A percentile compares a stretch with the other conserved stretches of the same genome.
Evolutionary conservation across 2,888 invertebrate species (phyloP).

Genomic region (Sminthurides aquaticus): DNA sequence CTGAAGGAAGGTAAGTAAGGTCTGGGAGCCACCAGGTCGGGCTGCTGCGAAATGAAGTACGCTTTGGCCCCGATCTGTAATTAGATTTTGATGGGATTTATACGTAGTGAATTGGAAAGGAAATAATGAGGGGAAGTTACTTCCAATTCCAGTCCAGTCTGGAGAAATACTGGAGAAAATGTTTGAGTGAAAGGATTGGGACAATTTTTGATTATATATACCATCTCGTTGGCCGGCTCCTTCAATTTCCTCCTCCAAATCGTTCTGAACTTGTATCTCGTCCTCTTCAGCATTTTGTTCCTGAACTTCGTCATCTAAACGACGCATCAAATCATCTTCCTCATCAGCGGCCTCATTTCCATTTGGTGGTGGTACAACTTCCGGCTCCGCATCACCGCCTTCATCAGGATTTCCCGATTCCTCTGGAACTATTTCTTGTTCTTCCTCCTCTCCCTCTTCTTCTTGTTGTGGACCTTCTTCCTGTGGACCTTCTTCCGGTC

Average conservation of each 20-base stretch:
- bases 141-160: not conserved
- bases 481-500: constrained; percentile 19
- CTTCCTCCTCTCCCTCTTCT: constrained; percentile 17
- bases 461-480: constrained; percentile 25
- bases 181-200: too few relatives aligned
- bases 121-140: not conserved
- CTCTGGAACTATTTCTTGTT: constrained; percentile 1
- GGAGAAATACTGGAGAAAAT: too few relatives aligned
- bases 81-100: not conserved
- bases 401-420: not conserved
- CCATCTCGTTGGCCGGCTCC: constrained; percentile 22
- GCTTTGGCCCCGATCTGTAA: constrained; percentile 71
- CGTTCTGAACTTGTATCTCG: constrained; percentile 10
- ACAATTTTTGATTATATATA: too few relatives aligned
- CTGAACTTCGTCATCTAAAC: constrained; percentile 4
- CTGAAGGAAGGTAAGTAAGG: constrained; percentile 68
- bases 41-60: constrained; percentile 82
- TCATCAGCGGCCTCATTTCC: constrained; percentile 15
- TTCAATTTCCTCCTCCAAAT: constrained; percentile 16
- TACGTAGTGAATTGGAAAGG: not conserved
- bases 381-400: not conserved
- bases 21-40: constrained; percentile 70
- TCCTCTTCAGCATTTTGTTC: constrained; percentile 14
- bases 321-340: not conserved
- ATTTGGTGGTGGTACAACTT: constrained; percentile 11